Percentiles rank a stretch among this genome's conserved stretches.
Evolutionary conservation across 1,140 invertebrate species (phyloP).

Genomic region (Magallana ariakensis): DNA sequence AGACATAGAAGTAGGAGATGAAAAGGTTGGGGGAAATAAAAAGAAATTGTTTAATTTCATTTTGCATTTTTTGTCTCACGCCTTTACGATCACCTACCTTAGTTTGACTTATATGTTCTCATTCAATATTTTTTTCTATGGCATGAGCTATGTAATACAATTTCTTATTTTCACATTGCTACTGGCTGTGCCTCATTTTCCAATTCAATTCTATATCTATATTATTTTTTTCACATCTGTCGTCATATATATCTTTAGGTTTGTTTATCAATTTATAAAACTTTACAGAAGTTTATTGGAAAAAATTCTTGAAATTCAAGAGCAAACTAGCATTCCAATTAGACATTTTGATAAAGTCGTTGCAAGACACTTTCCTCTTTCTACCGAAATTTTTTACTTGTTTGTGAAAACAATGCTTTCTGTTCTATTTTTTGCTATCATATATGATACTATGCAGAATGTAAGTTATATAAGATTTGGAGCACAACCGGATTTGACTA

Average conservation of each 20-base stretch:
- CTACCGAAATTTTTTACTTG: neutral
- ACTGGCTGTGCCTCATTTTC: neutral
- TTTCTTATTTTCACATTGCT: neutral
- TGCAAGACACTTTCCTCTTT: neutral
- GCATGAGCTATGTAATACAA: neutral
- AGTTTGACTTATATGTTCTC: neutral
- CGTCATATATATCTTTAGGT: neutral
- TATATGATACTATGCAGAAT: neutral
- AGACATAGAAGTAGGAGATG: neutral
- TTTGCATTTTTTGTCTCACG: neutral
- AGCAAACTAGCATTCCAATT: neutral
- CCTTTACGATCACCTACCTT: neutral
- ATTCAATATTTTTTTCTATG: constrained; percentile 13
- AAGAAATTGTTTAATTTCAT: neutral
- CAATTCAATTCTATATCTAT: neutral
- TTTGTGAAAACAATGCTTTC: neutral
- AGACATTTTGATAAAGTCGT: neutral
- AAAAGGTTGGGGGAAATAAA: neutral
- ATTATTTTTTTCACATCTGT: neutral
- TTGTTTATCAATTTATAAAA: neutral
- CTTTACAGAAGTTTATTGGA: neutral
- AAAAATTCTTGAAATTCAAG: neutral
- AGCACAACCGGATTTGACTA: neutral
- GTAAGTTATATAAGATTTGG: neutral
- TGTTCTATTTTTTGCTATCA: neutral